Base-by-base conservation (phyloP, 1,140 invertebrate species). In the Brevipalpus yothersi region DNA sequence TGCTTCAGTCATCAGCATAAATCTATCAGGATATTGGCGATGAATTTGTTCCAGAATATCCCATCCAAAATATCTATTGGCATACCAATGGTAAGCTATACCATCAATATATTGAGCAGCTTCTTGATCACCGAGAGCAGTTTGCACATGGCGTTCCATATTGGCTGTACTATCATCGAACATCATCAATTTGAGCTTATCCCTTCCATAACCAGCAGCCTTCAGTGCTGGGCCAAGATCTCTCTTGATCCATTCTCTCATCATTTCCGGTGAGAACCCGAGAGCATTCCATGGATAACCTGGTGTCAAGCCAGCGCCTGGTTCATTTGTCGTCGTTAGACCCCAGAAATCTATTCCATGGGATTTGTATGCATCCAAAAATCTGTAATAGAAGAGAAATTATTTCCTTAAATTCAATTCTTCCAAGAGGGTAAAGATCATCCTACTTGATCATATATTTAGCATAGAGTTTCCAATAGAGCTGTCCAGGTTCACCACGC, bases 81-180 rank as follows among this genome's bases (percentile, higher is more conserved):
- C 15, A 64, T 79, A 90, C 81, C 81, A 90, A 69, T 90, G 86
- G 2, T 87, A 74, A 10, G 51, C 62, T n/a, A 63, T 57, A 41
- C 60, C 60, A 12, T 41, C 41, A 53, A 62, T 43, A 56, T 62
- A 63, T 31, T 63, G 47, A 1, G 41, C 40, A 13, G 62, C 60
- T 10, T 53, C 56, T 15, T 11, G 1, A 43, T 63, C 60, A 12
- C 67, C 39, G 1, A 63, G 17, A 49, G 62, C 40, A 23, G 56
- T 41, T 5, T 31, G 10, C 1, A 51, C 42, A 11, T 23, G 55
- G 1, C 12, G 19, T 4, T 12, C 11, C 11, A 59, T 21, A 13
- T 17, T 39, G 12, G 15, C 4, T 40, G 15, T 31, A 19, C 61
- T 31, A n/a, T 62, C 58, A 39, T 62, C 61, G 12, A 57, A 19